Evolutionary conservation across 2,797 vertebrate genomes (phyloP).

Genomic region (Sebastes taczanowskii): DNA sequence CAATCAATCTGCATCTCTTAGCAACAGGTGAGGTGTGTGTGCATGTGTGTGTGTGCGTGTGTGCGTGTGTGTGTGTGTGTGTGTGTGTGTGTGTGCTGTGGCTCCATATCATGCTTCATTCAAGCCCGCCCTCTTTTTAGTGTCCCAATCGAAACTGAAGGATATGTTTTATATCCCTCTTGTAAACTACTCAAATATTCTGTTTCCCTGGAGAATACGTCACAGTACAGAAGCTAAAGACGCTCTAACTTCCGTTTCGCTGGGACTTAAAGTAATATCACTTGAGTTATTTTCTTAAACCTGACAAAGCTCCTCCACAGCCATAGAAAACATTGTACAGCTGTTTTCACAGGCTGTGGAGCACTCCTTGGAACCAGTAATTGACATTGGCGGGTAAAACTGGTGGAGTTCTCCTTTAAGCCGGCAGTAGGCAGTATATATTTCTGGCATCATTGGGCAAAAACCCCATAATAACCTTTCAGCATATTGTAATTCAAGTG

Average conservation of each 20-base stretch:
- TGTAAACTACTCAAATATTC: neutral
- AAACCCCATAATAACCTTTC: no score
- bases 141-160: neutral
- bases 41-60: no score
- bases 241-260: neutral
- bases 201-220: neutral
- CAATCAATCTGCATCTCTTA: neutral
- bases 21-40: no score
- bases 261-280: neutral
- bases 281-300: conserved; percentile 4
- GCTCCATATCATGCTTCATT: neutral
- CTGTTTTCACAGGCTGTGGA: conserved; percentile 3
- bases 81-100: neutral
- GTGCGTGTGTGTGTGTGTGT: fast-evolving
- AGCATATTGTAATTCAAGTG: no score
- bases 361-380: conserved; percentile 1
- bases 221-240: neutral
- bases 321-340: neutral
- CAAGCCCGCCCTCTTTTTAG: neutral
- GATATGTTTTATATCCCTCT: no score
- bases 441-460: no score
- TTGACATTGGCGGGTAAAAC: conserved; percentile 8
- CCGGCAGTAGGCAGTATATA: no score
- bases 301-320: neutral
- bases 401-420: neutral